Conservation (phyloP, 2,797 vertebrate species). For the Enteromius afrohamiltoni region DNA sequence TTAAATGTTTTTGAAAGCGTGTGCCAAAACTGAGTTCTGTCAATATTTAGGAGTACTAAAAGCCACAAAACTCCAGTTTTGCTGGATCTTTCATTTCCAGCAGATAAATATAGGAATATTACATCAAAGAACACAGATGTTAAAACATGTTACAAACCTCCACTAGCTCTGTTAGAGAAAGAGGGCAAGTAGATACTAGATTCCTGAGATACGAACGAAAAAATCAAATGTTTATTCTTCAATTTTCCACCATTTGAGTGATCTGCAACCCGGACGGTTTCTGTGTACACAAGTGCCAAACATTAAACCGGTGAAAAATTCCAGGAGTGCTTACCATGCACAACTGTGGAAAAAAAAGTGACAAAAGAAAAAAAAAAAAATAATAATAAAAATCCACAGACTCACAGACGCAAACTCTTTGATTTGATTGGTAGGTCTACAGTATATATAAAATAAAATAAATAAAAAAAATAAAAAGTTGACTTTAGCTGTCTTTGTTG, state of each 20-base stretch:
- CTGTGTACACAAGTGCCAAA: conserved; percentile 50
- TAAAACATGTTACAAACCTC: background rate
- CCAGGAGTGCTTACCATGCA: conserved; percentile 8
- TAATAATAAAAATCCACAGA: background rate
- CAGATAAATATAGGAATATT: background rate
- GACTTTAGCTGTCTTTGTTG: too few relatives aligned
- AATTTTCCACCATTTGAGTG: conserved; percentile 33
- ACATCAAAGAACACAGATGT: background rate
- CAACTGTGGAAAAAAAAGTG: background rate
- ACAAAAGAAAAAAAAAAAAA: too few relatives aligned
- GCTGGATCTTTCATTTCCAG: background rate
- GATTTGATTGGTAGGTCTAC: too few relatives aligned
- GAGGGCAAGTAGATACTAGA: too few relatives aligned
- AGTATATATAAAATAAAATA: too few relatives aligned
- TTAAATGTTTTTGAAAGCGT: background rate
- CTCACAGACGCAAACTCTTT: background rate
- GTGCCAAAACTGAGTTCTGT: background rate
- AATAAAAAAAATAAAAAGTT: too few relatives aligned
- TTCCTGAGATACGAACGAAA: conserved; percentile 9
- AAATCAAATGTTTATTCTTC: conserved; percentile 40
- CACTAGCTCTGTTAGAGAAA: background rate
- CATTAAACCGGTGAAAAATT: conserved; percentile 30
- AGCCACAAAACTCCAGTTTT: background rate
- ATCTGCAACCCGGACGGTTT: conserved; percentile 16
- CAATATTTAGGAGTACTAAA: background rate